Evolutionary conservation across 2,113 vertebrate species (phyloP), one percentile per base, ranked within the genome.

Genomic region (Tiliqua scincoides): DNA sequence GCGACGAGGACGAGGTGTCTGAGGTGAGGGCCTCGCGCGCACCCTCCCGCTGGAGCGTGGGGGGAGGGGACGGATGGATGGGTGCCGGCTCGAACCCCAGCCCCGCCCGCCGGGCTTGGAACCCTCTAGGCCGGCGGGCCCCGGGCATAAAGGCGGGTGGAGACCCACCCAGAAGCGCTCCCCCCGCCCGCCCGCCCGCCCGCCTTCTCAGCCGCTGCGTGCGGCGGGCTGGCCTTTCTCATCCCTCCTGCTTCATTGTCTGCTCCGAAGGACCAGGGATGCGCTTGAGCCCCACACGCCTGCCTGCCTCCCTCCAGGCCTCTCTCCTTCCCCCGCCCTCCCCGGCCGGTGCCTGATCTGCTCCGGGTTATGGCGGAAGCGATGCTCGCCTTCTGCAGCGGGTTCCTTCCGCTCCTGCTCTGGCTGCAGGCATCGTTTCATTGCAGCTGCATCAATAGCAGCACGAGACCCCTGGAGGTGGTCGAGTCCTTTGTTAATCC

Each of bases 1-100:
- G 98, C 96, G 98, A 99, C 96, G 98, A 99, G 95, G 98, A 99
- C 97, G 98, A 99, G 96, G 98, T 99, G 95, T 98, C 98, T 93
- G 98, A 99, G 98, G 98, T 99, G 94, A 95, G 87, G 89, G 93
- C 88, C 85, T 85, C 8, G 43, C 43, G 48, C 20, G 80, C 85
- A 81, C 89, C 77, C 84, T 81, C 74, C 68, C 71, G 15, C 12
- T 25, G n/a, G 40, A 7, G 59, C 11, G 65, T 20, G n/a, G 25
- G 72, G 17, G 65, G 72, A 43, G 17, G 59, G 68, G 63, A n/a
- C n/a, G n/a, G 25, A 7, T 10, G 61, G 81, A 30, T 52, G 37
- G 85, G 43, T 43, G 63, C 48, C 43, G 43, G 54, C 74, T 63
- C 54, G 30, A 25, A 9, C 76, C 70, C 87, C 75, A 54, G 52